These are phyloP conservation scores for Channallabes apus DNA, from an alignment of 2,797 vertebrate species.

Conservation along the genomic window DNA sequence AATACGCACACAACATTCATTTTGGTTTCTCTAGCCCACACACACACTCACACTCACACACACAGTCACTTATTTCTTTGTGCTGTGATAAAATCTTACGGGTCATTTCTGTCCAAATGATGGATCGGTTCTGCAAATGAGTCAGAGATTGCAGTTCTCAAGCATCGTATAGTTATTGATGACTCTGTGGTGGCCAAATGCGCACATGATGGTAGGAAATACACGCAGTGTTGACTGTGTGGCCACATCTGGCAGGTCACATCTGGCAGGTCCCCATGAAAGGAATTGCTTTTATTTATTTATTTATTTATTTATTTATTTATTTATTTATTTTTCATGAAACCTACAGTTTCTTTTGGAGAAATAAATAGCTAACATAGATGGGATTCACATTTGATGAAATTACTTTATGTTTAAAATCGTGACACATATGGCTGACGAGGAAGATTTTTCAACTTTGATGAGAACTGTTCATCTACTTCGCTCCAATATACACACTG, in stretches of 20 bases:
- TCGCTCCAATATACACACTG: not conserved
- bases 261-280: not conserved
- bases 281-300: not conserved
- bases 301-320: not conserved
- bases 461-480: not conserved
- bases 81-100: conserved; percentile 12
- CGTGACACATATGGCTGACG: not conserved
- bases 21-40: not conserved
- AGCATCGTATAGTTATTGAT: conserved; percentile 7
- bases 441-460: not conserved
- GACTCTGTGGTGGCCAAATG: not conserved
- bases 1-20: not conserved
- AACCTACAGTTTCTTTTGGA: not conserved
- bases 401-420: not conserved
- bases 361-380: not conserved
- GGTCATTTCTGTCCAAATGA: conserved; percentile 11
- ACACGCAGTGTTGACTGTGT: not conserved
- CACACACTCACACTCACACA: not conserved
- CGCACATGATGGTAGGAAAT: not conserved
- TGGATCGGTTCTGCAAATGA: conserved; percentile 11
- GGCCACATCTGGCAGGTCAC: not conserved
- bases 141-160: not conserved
- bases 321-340: not conserved
- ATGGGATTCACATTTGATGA: not conserved
- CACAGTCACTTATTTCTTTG: conserved; percentile 20